phyloP scores from a whole-genome alignment of 2,888 invertebrate genomes.

The Diplolepis rosae region DNA sequence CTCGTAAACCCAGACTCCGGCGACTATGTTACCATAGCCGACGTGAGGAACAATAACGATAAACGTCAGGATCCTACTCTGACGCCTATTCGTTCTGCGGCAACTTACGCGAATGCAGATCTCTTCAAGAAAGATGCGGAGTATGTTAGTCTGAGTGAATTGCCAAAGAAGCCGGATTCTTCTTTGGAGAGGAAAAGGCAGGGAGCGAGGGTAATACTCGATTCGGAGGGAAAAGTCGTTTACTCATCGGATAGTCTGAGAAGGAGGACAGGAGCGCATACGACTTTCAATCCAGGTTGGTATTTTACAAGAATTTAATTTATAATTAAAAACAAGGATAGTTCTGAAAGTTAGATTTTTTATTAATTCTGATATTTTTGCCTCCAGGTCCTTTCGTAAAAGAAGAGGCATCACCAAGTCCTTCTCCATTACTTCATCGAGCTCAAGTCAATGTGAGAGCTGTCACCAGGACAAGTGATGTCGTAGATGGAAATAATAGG shows the following conservation, averaged over 20 bases:
- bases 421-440: slow-evolving; percentile 76
- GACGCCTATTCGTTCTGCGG: slow-evolving; percentile 51
- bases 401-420: slow-evolving; percentile 74
- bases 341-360: not conserved
- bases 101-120: slow-evolving; percentile 79
- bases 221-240: slow-evolving; percentile 91
- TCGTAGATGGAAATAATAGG: slow-evolving; percentile 72
- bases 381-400: slow-evolving; percentile 81
- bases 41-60: slow-evolving; percentile 86
- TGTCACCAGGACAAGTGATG: slow-evolving; percentile 72
- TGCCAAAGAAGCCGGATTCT: slow-evolving; percentile 78
- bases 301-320: not conserved
- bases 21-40: slow-evolving; percentile 91
- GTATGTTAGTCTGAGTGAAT: slow-evolving; percentile 87
- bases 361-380: not conserved
- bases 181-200: slow-evolving; percentile 77
- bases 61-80: slow-evolving; percentile 69
- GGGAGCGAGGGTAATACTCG: slow-evolving; percentile 87
- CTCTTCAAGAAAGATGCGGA: slow-evolving; percentile 82
- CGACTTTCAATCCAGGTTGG: slow-evolving; percentile 88
- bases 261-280: slow-evolving; percentile 86
- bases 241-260: slow-evolving; percentile 90
- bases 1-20: slow-evolving; percentile 76
- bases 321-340: not conserved
- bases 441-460: slow-evolving; percentile 73